phyloP scores from a whole-genome alignment of 2,888 invertebrate genomes.

The Heteromyza rotundicornis region DNA sequence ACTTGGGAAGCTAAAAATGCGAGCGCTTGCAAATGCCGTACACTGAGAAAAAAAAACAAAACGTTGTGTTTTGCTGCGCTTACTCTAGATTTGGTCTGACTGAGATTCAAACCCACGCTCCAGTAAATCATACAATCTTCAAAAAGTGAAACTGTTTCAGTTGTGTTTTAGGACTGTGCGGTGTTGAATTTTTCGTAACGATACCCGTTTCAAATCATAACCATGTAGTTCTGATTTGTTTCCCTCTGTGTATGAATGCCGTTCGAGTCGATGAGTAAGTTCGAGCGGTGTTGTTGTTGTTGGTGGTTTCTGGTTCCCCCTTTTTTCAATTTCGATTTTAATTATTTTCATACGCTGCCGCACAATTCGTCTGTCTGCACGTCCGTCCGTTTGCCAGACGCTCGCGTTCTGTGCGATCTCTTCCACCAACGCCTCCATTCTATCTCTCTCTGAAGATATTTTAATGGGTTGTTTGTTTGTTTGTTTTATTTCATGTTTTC shows the following conservation, averaged over 20 bases:
- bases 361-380: background rate
- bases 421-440: slow-evolving; percentile 14
- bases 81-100: too few relatives aligned
- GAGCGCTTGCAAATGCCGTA: too few relatives aligned
- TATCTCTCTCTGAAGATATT: background rate
- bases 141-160: too few relatives aligned
- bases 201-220: too few relatives aligned
- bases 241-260: too few relatives aligned
- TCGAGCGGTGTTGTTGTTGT: background rate
- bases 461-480: background rate
- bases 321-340: slow-evolving; percentile 18
- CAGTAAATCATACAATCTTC: too few relatives aligned
- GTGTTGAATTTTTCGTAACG: too few relatives aligned
- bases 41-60: too few relatives aligned
- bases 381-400: background rate
- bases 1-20: background rate
- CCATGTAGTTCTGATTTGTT: too few relatives aligned
- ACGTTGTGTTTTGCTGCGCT: too few relatives aligned
- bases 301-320: slow-evolving; percentile 5
- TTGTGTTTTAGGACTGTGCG: too few relatives aligned
- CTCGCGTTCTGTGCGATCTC: background rate
- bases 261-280: background rate
- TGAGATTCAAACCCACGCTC: too few relatives aligned
- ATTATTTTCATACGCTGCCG: slow-evolving; percentile 18
- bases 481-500: slow-evolving; percentile 7